Conservation (phyloP, 2,888 invertebrate species). For the Xestia ashworthii region DNA sequence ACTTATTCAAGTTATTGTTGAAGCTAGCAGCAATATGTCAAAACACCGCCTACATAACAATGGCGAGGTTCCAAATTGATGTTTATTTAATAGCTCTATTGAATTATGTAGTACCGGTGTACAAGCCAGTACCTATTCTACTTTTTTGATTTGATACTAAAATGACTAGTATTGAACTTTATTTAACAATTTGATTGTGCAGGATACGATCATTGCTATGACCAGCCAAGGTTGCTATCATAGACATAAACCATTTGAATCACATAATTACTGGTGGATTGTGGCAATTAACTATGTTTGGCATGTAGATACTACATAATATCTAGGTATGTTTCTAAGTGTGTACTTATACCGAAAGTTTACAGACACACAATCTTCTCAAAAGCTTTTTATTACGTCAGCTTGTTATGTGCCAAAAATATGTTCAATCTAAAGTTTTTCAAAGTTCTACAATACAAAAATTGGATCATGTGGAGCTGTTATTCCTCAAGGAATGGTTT, state of each 20-base stretch:
- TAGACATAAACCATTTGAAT: no score
- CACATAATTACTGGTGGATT: no score
- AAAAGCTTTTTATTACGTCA: neutral
- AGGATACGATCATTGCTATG: neutral
- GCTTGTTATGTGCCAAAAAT: neutral
- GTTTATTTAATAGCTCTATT: slow-evolving; percentile 28
- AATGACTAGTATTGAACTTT: neutral
- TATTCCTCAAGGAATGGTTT: neutral
- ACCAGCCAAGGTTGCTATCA: no score
- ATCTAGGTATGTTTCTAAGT: neutral
- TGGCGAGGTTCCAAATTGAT: slow-evolving; percentile 14
- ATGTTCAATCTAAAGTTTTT: no score
- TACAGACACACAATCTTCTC: neutral
- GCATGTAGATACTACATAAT: no score
- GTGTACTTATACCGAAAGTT: neutral
- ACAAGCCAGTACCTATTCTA: neutral
- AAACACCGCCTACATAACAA: slow-evolving; percentile 16
- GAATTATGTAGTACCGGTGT: slow-evolving; percentile 3
- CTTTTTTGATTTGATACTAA: neutral
- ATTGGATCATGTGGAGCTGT: neutral
- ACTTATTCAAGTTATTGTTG: slow-evolving; percentile 10
- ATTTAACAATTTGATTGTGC: neutral
- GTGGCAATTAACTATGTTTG: no score
- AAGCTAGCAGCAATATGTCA: slow-evolving; percentile 28
- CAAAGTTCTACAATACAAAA: slow-evolving; percentile 3